Conservation (phyloP, 2,113 vertebrate species). For the Zosterops pallidus region DNA sequence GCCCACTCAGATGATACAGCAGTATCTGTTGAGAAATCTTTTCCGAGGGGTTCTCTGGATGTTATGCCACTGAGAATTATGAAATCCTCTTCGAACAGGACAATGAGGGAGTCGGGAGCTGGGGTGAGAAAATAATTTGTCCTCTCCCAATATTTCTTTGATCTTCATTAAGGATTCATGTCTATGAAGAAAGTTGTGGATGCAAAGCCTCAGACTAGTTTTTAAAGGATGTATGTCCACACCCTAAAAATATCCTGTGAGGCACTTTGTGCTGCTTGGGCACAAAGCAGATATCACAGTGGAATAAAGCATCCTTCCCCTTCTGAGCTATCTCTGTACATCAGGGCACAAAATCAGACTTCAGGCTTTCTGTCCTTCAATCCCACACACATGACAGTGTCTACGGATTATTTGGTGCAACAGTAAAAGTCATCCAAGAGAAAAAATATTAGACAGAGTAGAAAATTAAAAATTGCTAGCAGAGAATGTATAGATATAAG, state of each 20-base stretch:
- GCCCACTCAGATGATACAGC: too few relatives aligned
- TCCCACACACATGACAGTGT: accelerated
- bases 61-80: background rate
- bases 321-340: background rate
- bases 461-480: background rate
- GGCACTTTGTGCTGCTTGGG: background rate
- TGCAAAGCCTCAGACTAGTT: background rate
- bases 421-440: background rate
- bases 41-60: background rate
- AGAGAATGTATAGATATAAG: background rate
- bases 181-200: background rate
- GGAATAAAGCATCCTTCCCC: background rate
- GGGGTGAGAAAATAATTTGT: background rate
- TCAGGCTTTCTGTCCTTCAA: background rate
- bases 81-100: background rate
- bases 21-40: background rate
- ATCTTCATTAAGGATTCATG: background rate
- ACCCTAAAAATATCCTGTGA: background rate
- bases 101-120: background rate
- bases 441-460: background rate
- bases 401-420: background rate
- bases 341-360: background rate
- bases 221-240: background rate
- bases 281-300: background rate
- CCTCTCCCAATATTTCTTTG: background rate